phyloP scores from a whole-genome alignment of 2,113 vertebrate species.

The Aspiorhynchus laticeps region DNA sequence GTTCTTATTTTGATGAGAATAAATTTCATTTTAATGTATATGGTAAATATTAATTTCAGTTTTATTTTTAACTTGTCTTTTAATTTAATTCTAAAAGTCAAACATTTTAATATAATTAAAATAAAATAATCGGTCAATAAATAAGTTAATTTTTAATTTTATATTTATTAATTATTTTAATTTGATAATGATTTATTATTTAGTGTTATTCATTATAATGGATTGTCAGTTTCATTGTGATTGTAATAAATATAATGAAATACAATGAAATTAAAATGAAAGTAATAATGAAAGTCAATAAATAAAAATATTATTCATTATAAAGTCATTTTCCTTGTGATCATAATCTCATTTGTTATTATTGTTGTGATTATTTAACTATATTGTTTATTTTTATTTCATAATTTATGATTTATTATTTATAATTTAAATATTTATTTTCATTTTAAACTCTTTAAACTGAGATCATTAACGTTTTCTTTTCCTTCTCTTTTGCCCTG shows the following conservation, averaged over 20 bases:
- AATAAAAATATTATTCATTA: neutral
- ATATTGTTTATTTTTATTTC: neutral
- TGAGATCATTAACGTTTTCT: neutral
- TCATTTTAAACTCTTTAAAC: neutral
- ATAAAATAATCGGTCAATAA: neutral
- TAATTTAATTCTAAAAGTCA: neutral
- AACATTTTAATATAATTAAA: neutral
- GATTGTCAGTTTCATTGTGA: neutral
- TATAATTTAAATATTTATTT: neutral
- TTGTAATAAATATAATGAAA: neutral
- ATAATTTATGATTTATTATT: neutral
- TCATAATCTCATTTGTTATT: neutral
- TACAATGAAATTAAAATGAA: neutral
- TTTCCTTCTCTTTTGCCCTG: slow-evolving; percentile 21
- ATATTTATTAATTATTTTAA: neutral
- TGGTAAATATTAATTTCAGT: neutral
- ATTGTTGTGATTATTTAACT: neutral
- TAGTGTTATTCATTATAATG: neutral
- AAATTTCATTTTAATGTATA: neutral
- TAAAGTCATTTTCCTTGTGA: neutral
- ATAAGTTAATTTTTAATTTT: neutral
- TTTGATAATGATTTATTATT: neutral
- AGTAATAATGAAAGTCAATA: neutral
- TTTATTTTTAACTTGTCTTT: neutral
- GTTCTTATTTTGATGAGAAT: neutral